Percentiles rank a stretch among this genome's conserved stretches.
These are phyloP conservation scores for Paragorgia papillata DNA, from an alignment of 92 coral and sea anemone species.

Conservation along the genomic window DNA sequence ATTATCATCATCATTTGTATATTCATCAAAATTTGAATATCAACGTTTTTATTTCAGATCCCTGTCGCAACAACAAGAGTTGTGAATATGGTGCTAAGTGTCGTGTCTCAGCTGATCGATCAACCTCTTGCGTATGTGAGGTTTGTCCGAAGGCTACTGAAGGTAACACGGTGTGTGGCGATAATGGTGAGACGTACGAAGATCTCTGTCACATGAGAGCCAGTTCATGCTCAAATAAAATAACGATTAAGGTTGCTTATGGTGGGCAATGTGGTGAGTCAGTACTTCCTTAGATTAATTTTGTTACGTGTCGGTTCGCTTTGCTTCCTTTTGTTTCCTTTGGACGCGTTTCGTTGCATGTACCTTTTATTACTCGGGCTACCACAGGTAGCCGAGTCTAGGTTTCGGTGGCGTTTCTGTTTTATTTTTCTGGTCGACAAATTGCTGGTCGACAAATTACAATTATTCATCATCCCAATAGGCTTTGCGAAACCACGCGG, in stretches of 20 bases:
- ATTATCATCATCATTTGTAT: too few relatives aligned
- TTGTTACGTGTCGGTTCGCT: not conserved
- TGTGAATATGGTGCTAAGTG: constrained; percentile 70
- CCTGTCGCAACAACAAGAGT: constrained; percentile 67
- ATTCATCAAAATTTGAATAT: too few relatives aligned
- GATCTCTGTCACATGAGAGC: constrained; percentile 75
- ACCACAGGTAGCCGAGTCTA: too few relatives aligned
- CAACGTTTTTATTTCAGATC: constrained; percentile 73
- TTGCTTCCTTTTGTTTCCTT: too few relatives aligned
- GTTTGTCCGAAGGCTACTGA: constrained; percentile 54
- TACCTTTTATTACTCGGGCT: too few relatives aligned
- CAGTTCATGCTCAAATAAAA: constrained; percentile 63
- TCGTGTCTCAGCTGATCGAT: constrained; percentile 42
- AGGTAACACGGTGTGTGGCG: constrained; percentile 73
- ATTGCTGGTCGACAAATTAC: too few relatives aligned
- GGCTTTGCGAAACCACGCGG: too few relatives aligned
- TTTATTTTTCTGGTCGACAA: too few relatives aligned
- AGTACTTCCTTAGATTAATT: too few relatives aligned
- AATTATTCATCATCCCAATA: too few relatives aligned
- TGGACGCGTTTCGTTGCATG: too few relatives aligned
- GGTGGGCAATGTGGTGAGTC: constrained; percentile 83
- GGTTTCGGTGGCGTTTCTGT: too few relatives aligned
- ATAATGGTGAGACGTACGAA: constrained; percentile 79
- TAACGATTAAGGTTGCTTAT: constrained; percentile 53
- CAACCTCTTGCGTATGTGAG: constrained; percentile 57